Base-by-base conservation (phyloP, 2,888 invertebrate genomes). In the Epinotia nisella region DNA sequence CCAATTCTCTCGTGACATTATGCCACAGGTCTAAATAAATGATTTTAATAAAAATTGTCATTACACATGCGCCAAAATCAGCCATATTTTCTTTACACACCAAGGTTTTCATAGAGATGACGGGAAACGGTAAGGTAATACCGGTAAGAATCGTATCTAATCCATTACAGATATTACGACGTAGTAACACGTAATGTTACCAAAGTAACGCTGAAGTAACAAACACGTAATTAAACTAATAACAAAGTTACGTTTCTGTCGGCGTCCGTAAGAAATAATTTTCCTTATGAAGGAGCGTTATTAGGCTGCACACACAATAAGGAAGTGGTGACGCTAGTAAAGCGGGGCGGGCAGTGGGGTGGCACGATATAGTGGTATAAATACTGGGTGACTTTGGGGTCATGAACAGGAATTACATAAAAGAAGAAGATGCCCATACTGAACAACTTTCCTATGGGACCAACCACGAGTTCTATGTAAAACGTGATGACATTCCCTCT, bases 181-280 rank as follows among this genome's bases (percentile, higher is more conserved):
- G n/a, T n/a, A 15, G n/a, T 49, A 49, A 49, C 35, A 35, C 49
- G 49, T 49, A 49, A 49, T 49, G n/a, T 49, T 49, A 49, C 7
- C 49, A 49, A n/a, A 49, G 49, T 45, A 24, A 61, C 13, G 3
- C 49, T n/a, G 49, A 62, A 62, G 9, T n/a, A 49, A 49, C 24
- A n/a, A 62, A n/a, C 1, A 29, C 11, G 45, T 62, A 29, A 62
- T 62, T 62, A 64, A 64, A 53, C 13, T 53, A 53, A 19, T 53
- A 35, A 64, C 29, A 17, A 64, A 13, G 62, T 53, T 64, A 64
- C 29, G 64, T 51, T 9, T 17, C 4, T 56, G 10, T 21, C 24
- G 10, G 55, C 41, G 41, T 56, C 13, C 65, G 66, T 21, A 55
- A 56, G n/a, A 66, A 66, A 55, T 56, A 55, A 41, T 66, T 24